Percentiles rank a stretch among this genome's conserved stretches.
Conservation (phyloP, 2,888 invertebrate genomes). For the Archaeoteleia sp. region DNA sequence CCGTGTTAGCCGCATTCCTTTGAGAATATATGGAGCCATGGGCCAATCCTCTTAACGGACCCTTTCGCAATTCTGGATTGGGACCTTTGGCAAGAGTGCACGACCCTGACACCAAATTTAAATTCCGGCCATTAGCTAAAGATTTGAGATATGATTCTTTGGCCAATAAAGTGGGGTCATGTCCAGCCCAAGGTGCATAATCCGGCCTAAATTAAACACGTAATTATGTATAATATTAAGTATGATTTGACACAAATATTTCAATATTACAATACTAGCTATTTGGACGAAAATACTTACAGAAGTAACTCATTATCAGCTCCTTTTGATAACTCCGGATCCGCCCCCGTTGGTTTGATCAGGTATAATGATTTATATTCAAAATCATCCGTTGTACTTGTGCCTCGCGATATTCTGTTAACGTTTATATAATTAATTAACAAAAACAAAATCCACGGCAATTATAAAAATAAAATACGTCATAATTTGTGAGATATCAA, state of each 20-base stretch:
- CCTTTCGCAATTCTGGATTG: slow-evolving; percentile 81
- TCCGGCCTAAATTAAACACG: slow-evolving; percentile 79
- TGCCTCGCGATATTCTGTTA: slow-evolving; percentile 73
- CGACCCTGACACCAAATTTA: slow-evolving; percentile 71
- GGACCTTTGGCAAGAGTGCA: slow-evolving; percentile 79
- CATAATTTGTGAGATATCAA: too few relatives aligned
- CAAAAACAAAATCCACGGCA: too few relatives aligned
- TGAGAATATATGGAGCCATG: slow-evolving; percentile 88
- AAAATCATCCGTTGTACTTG: slow-evolving; percentile 75
- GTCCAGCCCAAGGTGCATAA: slow-evolving; percentile 89
- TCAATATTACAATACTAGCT: too few relatives aligned
- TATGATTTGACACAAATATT: too few relatives aligned
- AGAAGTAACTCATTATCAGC: slow-evolving; percentile 85
- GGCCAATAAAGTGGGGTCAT: slow-evolving; percentile 80
- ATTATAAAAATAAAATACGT: too few relatives aligned
- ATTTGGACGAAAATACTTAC: slow-evolving; percentile 77
- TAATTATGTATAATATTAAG: slow-evolving; percentile 12
- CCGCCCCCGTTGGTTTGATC: slow-evolving; percentile 81
- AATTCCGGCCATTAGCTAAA: slow-evolving; percentile 76
- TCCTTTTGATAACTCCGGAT: slow-evolving; percentile 84
- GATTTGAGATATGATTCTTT: slow-evolving; percentile 61
- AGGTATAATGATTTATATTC: slow-evolving; percentile 80
- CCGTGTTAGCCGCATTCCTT: slow-evolving; percentile 76
- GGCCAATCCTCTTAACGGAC: slow-evolving; percentile 82
- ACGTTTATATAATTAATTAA: slow-evolving; percentile 35